Percentiles rank a stretch among this genome's conserved stretches.
phyloP scores from a whole-genome alignment of 2,797 vertebrate genomes.

The Fistularia commersonii region DNA sequence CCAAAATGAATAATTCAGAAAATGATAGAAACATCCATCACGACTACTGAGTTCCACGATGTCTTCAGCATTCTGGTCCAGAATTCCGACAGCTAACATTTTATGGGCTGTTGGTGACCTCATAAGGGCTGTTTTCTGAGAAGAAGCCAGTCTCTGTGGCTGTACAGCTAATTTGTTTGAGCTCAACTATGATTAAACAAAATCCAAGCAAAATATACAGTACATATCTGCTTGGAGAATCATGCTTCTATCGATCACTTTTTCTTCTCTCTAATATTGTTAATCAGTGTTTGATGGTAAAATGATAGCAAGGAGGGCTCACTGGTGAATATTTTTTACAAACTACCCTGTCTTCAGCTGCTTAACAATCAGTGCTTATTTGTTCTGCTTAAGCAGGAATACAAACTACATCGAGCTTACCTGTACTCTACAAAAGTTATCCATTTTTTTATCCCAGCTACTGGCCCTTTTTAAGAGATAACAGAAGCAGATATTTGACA shows the following conservation, averaged over 20 bases:
- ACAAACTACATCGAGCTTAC: constrained; percentile 58
- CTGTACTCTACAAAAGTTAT: constrained; percentile 30
- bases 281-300: constrained; percentile 33
- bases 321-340: constrained; percentile 32
- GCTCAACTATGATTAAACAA: constrained; percentile 33
- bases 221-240: constrained; percentile 12
- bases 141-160: constrained; percentile 30
- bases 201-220: constrained; percentile 42
- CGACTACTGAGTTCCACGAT: constrained; percentile 30
- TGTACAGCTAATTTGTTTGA: constrained; percentile 39
- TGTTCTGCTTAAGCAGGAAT: constrained; percentile 65
- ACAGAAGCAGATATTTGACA: neutral
- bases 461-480: constrained; percentile 31
- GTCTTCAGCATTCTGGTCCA: constrained; percentile 28
- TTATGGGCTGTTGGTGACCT: constrained; percentile 54
- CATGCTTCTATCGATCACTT: constrained; percentile 23
- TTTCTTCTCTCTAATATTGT: constrained; percentile 12
- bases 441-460: constrained; percentile 29
- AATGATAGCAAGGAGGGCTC: constrained; percentile 34
- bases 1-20: constrained; percentile 48
- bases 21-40: constrained; percentile 58
- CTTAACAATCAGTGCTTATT: constrained; percentile 65
- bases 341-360: constrained; percentile 53
- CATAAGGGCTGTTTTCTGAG: constrained; percentile 41
- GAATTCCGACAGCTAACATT: constrained; percentile 52